Evolutionary conservation across 2,797 vertebrate genomes (phyloP), one percentile per base, ranked within the genome.

Genomic region (Molossus molossus): DNA sequence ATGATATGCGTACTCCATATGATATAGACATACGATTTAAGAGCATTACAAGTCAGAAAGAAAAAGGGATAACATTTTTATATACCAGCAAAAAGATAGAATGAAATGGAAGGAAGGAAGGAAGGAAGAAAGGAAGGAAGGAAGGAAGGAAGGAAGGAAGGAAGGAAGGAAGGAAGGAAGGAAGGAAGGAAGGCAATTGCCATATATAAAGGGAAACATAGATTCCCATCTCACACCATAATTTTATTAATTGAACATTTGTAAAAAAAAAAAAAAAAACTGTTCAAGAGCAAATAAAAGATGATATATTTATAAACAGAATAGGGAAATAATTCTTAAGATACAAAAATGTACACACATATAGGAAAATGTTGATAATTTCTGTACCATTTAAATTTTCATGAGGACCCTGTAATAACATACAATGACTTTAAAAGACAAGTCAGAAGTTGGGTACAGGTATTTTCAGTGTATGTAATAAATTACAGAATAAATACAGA

Each of bases 211-310:
- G n/a, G 29, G 29, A 23, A 76, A 89, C 25, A n/a, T 79, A 67
- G 14, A 81, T 81, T 45, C 2, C 27, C 57, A 33, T 70, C 21
- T 60, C 45, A 33, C 0, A 58, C 50, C n/a, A n/a, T 72, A 53
- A 13, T 18, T 37, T 76, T n/a, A 45, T 53, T 1, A 45, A 60
- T 17, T 73, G 5, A 86, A 76, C 2, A 50, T 10, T 40, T 69
- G 7, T 48, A 8, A 69, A 88, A 79, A 64, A n/a, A 69, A 69
- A 90, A 75, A 33, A 12, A 20, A n/a, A 50, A 83, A 37, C 75
- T 92, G 37, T 83, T 33, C 37, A 58, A 37, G 50, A 84, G 40
- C 86, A 94, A 79, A 94, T 67, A 72, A 13, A 86, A 95, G 27
- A 67, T 58, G 55, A 73, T 64, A 25, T 18, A 65, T 13, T 60